These are phyloP conservation scores for Furnarius figulus DNA, from an alignment of 2,113 vertebrate species.

Conservation along the genomic window DNA sequence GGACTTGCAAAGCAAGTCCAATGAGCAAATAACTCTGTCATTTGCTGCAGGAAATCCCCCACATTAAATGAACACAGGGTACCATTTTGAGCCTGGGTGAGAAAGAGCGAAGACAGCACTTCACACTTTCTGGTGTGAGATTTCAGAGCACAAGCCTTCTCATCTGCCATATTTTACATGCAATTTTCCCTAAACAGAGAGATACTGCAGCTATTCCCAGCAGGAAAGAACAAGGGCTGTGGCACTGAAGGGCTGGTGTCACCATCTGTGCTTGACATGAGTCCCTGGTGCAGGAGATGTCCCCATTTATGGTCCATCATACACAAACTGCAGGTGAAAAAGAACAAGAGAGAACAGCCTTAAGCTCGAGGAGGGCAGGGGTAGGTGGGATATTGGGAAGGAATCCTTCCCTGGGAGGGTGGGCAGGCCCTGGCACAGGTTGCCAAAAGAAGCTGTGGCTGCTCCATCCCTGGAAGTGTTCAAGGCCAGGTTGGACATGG, in stretches of 20 bases:
- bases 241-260: background rate
- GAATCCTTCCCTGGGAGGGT: background rate
- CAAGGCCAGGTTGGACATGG: background rate
- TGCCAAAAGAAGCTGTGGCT: background rate
- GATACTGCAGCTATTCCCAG: background rate
- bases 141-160: background rate
- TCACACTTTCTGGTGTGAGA: background rate
- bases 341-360: background rate
- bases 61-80: background rate
- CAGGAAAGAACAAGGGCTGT: background rate
- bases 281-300: background rate
- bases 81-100: background rate
- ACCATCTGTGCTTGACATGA: background rate
- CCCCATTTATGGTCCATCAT: background rate
- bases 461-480: background rate
- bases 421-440: background rate
- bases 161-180: background rate
- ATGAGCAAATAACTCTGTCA: background rate
- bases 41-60: constrained; percentile 35
- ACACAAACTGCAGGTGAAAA: background rate
- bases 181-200: background rate
- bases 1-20: background rate
- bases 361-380: background rate
- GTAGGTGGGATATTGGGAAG: background rate
- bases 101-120: background rate